Evolutionary conservation across 1,140 invertebrate genomes (phyloP), one percentile per base, ranked within the genome.

Genomic region (Bombus sylvicola): DNA sequence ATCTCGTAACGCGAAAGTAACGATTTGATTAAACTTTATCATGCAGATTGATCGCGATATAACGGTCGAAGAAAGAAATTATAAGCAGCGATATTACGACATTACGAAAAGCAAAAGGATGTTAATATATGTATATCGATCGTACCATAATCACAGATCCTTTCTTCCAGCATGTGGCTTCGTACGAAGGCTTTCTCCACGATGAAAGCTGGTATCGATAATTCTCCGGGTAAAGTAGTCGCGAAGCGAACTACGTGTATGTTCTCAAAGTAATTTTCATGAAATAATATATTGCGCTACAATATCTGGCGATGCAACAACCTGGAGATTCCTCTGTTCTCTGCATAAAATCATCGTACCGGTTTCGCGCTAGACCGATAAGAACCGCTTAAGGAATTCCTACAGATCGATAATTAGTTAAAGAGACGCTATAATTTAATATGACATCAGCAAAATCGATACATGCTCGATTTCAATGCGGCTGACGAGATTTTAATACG

Each of bases 21-120:
- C 25, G 64, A 47, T 82, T 75, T 76, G 41, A 13, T 39, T 22
- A 47, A 64, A 37, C 12, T 43, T 34, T 82, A 75, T 82, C 64
- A 13, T 6, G 9, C 25, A n/a, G 10, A 76, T 22, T 59, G 15
- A n/a, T 66, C 31, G 25, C 0, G 8, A 1, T 15, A 41, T 15
- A 62, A 34, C 22, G 53, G 37, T 37, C n/a, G 31, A n/a, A 22
- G 69, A 74, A 74, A 57, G 31, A 34, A 66, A 34, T 81, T 28
- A 28, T 28, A 72, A 72, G 15, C 41, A 59, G 47, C 15, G 22
- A 59, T 43, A 41, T 39, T 25, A 12, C 8, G 9, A 10, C 18
- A 43, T 59, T 34, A 81, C 22, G 18, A 53, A 25, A 34, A 47
- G 31, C 22, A 25, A 43, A 43, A 37, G 25, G 34, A 9, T 31